phyloP scores from a whole-genome alignment of 2,797 vertebrate species.

The Chaetophractus vellerosus region DNA sequence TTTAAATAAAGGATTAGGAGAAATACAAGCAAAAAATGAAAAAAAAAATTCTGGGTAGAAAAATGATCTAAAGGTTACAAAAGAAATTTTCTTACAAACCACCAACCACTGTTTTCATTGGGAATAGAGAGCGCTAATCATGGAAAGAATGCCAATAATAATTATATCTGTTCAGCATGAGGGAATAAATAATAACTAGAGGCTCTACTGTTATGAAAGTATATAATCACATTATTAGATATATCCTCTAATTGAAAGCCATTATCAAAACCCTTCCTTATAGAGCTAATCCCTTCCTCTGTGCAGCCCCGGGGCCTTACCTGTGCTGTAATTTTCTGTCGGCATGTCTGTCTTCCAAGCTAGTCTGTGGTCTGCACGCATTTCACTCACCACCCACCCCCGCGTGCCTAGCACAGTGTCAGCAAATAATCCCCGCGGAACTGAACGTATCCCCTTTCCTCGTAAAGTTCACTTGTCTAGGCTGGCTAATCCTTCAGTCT shows the following conservation, averaged over 20 bases:
- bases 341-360: background rate
- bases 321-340: background rate
- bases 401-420: background rate
- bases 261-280: background rate
- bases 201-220: background rate
- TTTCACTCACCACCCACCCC: background rate
- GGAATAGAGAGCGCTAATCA: background rate
- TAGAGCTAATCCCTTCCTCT: background rate
- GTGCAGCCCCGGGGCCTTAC: background rate
- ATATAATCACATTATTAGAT: background rate
- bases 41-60: background rate
- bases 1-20: background rate
- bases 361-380: background rate
- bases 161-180: background rate
- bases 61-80: background rate
- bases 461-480: background rate
- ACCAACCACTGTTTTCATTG: background rate
- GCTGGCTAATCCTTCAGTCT: conserved; percentile 58
- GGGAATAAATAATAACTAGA: background rate
- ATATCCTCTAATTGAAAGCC: background rate
- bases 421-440: background rate
- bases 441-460: background rate
- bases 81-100: background rate
- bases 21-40: background rate
- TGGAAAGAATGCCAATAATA: background rate